Conservation (phyloP, 1,140 invertebrate species). For the Episyrphus balteatus region DNA sequence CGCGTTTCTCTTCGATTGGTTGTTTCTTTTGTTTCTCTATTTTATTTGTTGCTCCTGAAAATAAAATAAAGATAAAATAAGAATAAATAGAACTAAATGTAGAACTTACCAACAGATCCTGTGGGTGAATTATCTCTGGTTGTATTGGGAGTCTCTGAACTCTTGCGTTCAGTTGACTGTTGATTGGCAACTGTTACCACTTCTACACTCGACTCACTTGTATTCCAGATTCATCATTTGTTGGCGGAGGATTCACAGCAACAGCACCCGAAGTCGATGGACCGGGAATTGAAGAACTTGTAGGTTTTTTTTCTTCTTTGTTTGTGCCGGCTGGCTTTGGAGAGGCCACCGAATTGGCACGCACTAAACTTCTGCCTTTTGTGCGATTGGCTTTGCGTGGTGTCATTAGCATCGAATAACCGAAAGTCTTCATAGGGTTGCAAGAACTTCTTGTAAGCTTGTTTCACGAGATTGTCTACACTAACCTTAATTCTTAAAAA, state of each 20-base stretch:
- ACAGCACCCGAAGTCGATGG: background rate
- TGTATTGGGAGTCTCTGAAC: constrained; percentile 7
- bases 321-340: constrained; percentile 28
- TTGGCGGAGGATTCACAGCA: constrained; percentile 7
- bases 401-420: constrained; percentile 83
- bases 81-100: no score
- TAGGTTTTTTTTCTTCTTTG: constrained; percentile 17
- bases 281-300: constrained; percentile 6
- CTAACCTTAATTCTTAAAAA: no score
- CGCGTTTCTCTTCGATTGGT: constrained; percentile 39
- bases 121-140: constrained; percentile 26
- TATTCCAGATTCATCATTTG: constrained; percentile 31
- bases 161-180: constrained; percentile 33
- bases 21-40: constrained; percentile 39
- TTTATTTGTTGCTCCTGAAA: constrained; percentile 10
- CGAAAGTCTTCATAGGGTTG: constrained; percentile 94
- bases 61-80: background rate
- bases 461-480: constrained; percentile 75
- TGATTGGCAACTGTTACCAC: constrained; percentile 15
- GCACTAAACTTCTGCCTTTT: constrained; percentile 67
- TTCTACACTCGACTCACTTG: constrained; percentile 33
- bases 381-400: constrained; percentile 56
- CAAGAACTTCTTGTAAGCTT: constrained; percentile 86
- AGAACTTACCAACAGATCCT: constrained; percentile 6
- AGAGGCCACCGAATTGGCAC: constrained; percentile 45